Percentiles rank a stretch among this genome's conserved stretches.
phyloP scores from a whole-genome alignment of 2,888 invertebrate species.

The Melieria omissa region DNA sequence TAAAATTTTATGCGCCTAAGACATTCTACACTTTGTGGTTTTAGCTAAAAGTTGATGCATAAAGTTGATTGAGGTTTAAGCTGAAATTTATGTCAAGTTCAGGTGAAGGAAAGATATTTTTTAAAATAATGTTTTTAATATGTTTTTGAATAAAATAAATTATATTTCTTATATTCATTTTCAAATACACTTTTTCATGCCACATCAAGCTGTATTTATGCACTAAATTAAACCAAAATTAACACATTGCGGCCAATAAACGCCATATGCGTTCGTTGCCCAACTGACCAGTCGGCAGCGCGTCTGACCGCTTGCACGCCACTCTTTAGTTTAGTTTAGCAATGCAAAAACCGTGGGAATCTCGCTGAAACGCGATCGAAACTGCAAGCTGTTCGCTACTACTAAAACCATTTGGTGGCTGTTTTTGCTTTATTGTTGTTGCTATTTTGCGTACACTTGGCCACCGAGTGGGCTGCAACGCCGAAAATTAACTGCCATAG shows the following conservation, averaged over 20 bases:
- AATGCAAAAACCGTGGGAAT: constrained; percentile 32
- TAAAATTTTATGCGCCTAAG: too few species aligned
- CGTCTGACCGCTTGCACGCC: not conserved
- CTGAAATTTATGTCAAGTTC: too few species aligned
- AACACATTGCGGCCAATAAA: constrained; percentile 23
- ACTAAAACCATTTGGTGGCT: not conserved
- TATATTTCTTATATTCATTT: too few species aligned
- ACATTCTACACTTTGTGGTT: too few species aligned
- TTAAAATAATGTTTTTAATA: too few species aligned
- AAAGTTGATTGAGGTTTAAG: too few species aligned
- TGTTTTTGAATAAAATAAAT: too few species aligned
- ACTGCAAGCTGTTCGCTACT: not conserved
- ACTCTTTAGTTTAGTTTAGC: not conserved
- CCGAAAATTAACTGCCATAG: constrained; percentile 47
- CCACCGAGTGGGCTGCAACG: constrained; percentile 56
- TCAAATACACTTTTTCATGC: too few species aligned
- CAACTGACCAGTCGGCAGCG: too few species aligned
- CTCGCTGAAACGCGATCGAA: constrained; percentile 19
- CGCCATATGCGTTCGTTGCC: constrained; percentile 6
- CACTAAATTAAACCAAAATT: constrained; percentile 31
- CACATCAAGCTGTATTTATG: constrained; percentile 3
- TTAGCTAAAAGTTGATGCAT: too few species aligned
- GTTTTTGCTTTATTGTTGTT: not conserved
- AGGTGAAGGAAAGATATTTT: too few species aligned
- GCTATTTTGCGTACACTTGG: constrained; percentile 4